These are phyloP conservation scores for Micromys minutus DNA, from an alignment of 2,113 vertebrate genomes.

Conservation along the genomic window DNA sequence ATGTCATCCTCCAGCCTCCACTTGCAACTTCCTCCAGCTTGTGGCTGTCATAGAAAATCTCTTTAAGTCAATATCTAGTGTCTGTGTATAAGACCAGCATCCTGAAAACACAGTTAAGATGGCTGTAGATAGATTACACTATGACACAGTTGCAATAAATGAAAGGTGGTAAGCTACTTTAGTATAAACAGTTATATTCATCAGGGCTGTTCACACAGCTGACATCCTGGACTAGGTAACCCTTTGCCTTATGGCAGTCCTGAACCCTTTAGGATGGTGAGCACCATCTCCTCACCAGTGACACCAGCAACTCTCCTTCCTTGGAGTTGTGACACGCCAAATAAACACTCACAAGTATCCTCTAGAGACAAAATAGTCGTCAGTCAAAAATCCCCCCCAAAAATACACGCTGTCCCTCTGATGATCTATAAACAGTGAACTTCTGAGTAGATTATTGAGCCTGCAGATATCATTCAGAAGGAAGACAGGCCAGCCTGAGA, in stretches of 20 bases:
- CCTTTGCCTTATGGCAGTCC: background rate
- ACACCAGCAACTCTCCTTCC: background rate
- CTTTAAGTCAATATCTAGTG: background rate
- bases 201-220: background rate
- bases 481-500: background rate
- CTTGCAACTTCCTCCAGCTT: background rate
- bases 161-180: background rate
- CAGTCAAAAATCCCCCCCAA: background rate
- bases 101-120: background rate
- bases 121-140: background rate
- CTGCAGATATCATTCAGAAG: background rate
- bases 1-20: background rate
- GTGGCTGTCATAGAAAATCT: background rate
- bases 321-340: background rate
- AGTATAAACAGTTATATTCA: background rate
- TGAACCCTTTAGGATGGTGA: background rate
- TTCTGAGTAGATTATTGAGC: background rate
- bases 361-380: background rate
- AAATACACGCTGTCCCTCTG: background rate
- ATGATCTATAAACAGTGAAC: fast-evolving
- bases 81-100: background rate
- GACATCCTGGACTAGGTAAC: background rate
- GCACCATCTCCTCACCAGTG: background rate
- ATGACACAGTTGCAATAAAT: background rate
- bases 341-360: background rate